Conservation (phyloP, 2,797 vertebrate genomes). For the Artibeus jamaicensis region DNA sequence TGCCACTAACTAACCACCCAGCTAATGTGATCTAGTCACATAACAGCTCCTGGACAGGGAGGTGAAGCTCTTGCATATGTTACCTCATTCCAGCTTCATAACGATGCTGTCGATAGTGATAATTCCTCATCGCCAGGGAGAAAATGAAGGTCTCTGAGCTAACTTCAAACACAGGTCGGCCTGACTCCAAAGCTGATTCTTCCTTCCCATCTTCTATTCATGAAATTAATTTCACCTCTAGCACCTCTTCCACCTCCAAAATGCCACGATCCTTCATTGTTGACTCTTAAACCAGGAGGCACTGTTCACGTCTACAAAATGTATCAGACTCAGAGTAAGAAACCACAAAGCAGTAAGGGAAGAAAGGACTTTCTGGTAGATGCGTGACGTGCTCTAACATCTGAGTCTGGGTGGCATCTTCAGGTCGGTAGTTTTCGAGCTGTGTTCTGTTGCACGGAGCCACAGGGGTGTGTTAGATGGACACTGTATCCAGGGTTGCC, state of each 20-base stretch:
- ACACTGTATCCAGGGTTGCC: fast-evolving
- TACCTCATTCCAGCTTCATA: not conserved
- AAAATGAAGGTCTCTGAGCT: not conserved
- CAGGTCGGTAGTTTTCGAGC: not conserved
- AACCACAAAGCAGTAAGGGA: not conserved
- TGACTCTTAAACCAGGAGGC: not conserved
- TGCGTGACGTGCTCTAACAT: too few relatives aligned
- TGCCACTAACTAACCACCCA: too few relatives aligned
- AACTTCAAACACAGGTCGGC: not conserved
- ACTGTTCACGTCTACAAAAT: not conserved
- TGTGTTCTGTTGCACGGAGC: not conserved
- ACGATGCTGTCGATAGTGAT: not conserved
- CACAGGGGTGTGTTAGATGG: fast-evolving
- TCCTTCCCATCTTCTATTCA: not conserved
- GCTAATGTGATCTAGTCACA: not conserved
- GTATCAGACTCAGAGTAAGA: not conserved
- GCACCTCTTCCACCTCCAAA: not conserved
- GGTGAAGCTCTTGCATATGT: too few relatives aligned
- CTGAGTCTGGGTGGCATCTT: not conserved
- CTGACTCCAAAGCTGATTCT: not conserved
- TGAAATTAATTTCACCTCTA: not conserved
- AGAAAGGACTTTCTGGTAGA: not conserved
- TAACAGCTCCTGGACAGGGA: not conserved
- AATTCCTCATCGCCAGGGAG: not conserved
- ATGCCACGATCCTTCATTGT: not conserved